These are phyloP conservation scores for Vanessa tameamea DNA, from an alignment of 1,140 invertebrate species.

Conservation along the genomic window DNA sequence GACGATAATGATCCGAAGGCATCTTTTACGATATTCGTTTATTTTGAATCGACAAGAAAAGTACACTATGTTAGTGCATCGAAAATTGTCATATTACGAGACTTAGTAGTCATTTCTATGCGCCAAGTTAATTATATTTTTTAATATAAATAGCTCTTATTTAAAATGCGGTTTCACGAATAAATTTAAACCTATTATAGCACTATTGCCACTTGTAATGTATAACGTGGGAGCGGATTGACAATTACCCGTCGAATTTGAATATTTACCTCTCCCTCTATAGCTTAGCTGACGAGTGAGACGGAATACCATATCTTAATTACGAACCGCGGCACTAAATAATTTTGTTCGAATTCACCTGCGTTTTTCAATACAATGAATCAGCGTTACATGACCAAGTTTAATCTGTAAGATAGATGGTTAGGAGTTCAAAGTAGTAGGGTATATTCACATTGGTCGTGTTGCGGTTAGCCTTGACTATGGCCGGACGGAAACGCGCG, in stretches of 20 bases:
- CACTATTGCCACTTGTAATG: slow-evolving; percentile 23
- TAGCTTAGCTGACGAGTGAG: slow-evolving; percentile 30
- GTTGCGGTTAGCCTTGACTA: slow-evolving; percentile 50
- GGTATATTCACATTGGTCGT: slow-evolving; percentile 35
- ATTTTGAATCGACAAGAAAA: slow-evolving; percentile 7
- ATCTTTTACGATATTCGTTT: slow-evolving; percentile 6
- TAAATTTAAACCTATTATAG: neutral
- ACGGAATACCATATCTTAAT: slow-evolving; percentile 37
- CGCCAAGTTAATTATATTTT: neutral
- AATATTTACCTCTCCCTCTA: slow-evolving; percentile 32
- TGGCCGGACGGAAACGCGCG: slow-evolving; percentile 48
- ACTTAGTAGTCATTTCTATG: too few species aligned
- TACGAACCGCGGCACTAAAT: slow-evolving; percentile 32
- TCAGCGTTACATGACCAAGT: slow-evolving; percentile 40
- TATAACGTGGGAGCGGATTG: slow-evolving; percentile 41
- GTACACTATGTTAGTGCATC: neutral
- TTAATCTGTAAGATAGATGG: slow-evolving; percentile 22
- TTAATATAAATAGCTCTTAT: neutral
- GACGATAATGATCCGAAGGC: slow-evolving; percentile 3
- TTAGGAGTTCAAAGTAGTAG: slow-evolving; percentile 20
- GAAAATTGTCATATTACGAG: neutral
- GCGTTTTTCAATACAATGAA: slow-evolving; percentile 44
- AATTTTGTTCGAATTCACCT: slow-evolving; percentile 40
- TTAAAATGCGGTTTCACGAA: neutral
- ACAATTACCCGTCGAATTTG: slow-evolving; percentile 43